Base-by-base conservation (phyloP, 2,113 vertebrate species). In the Dicerorhinus sumatrensis region DNA sequence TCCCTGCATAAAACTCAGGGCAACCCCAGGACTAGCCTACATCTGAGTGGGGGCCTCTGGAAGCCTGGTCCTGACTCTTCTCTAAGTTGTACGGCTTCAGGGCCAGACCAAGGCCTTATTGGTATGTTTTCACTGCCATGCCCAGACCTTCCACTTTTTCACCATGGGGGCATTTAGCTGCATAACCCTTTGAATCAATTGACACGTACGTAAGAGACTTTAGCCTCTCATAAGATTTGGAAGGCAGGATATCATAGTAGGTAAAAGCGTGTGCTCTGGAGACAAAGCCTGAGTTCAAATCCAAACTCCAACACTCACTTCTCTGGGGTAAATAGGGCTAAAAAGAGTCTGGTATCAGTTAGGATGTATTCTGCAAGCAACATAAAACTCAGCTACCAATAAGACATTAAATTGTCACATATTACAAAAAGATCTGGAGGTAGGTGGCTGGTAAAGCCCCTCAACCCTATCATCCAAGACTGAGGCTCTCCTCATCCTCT, bases 331-430 rank as follows among this genome's bases (percentile, higher is more conserved):
- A 85, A 85, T 65, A 54, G 25, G 18, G 46, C n/a, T 65, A 76
- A 76, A 76, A 62, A 65, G n/a, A 63, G 23, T 92, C 56, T 17
- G 51, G 56, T 58, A 21, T 14, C 21, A 48, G 29, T 72, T n/a
- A 62, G 33, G 69, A 92, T 83, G 7, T 27, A 76, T 51, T 76
- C 14, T 27, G 27, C 20, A 85, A 85, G 14, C n/a, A 39, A 60
- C 77, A 92, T 39, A 72, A 82, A 92, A 76, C n/a, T 76, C 23
- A 85, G n/a, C 70, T 76, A 93, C 85, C 14, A 25, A 65, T 75
- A 31, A 51, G 31, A 91, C 56, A 84, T 63, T 73, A 17, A 84
- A 36, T 73, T 76, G 25, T 76, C 76, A 85, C 18, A 33, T 54
- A 65, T 85, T 42, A 33, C 17, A 85, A 33, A 75, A 93, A 54